phyloP scores from a whole-genome alignment of 2,113 vertebrate genomes.

The Chlamydotis undulata region DNA sequence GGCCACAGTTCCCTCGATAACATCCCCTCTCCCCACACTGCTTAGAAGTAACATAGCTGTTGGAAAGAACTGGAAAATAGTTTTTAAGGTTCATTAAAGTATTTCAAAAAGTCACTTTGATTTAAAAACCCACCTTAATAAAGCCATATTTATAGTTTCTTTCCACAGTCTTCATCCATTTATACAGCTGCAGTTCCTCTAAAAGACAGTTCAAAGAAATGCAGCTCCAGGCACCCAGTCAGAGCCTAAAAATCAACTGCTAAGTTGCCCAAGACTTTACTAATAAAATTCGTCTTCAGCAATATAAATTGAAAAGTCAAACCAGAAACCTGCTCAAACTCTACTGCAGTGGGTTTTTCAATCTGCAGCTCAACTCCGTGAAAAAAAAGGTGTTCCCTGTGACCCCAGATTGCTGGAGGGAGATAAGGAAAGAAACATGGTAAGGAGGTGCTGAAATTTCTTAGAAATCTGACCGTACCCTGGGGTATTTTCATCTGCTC shows the following conservation, averaged over 20 bases:
- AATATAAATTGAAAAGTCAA: slow-evolving; percentile 38
- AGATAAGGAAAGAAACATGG: not conserved
- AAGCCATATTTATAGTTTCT: slow-evolving; percentile 60
- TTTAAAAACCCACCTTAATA: slow-evolving; percentile 52
- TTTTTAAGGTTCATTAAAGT: slow-evolving; percentile 56
- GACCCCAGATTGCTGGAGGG: not conserved
- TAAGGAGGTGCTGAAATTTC: slow-evolving; percentile 16
- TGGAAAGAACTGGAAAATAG: slow-evolving; percentile 29
- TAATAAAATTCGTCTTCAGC: slow-evolving; percentile 48
- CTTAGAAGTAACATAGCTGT: slow-evolving; percentile 5
- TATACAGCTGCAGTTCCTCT: slow-evolving; percentile 58
- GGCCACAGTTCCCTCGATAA: not conserved
- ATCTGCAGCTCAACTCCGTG: not conserved
- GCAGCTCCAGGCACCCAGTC: slow-evolving; percentile 54
- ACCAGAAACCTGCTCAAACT: slow-evolving; percentile 16
- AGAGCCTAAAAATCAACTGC: slow-evolving; percentile 46
- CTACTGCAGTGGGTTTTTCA: not conserved
- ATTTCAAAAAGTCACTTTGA: slow-evolving; percentile 58
- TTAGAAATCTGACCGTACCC: not conserved
- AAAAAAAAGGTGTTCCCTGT: not conserved
- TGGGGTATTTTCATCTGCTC: not conserved
- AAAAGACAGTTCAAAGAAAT: slow-evolving; percentile 57
- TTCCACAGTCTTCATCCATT: slow-evolving; percentile 59
- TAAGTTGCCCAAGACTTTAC: slow-evolving; percentile 27
- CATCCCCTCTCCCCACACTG: not conserved